These are phyloP conservation scores for Centropus bengalensis DNA, from an alignment of 2,113 vertebrate species.

Conservation along the genomic window DNA sequence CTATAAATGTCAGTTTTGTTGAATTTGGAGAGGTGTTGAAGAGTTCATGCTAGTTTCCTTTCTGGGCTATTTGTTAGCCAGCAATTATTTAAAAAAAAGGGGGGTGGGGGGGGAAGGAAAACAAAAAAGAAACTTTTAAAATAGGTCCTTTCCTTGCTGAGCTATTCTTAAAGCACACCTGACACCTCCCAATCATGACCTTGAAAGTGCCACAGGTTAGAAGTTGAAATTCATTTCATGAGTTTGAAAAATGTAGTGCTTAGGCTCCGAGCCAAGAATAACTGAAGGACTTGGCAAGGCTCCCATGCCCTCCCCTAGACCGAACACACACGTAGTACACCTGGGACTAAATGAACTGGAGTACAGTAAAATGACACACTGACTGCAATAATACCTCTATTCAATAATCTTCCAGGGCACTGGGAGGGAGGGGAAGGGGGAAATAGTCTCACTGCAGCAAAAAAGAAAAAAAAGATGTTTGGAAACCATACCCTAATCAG, in stretches of 20 bases:
- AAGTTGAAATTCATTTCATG: constrained; percentile 70
- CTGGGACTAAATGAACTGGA: constrained; percentile 68
- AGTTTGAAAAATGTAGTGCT: constrained; percentile 72
- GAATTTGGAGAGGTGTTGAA: constrained; percentile 84
- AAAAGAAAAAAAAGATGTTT: background rate
- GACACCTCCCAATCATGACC: constrained; percentile 70
- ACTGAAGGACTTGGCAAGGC: constrained; percentile 62
- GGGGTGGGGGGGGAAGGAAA: too few species aligned
- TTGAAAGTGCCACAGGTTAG: constrained; percentile 69
- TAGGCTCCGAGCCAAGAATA: constrained; percentile 63
- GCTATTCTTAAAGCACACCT: constrained; percentile 66
- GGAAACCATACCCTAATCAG: background rate
- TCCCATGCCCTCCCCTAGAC: constrained; percentile 41
- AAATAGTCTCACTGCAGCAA: background rate
- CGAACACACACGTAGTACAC: constrained; percentile 69
- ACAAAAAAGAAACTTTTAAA: constrained; percentile 47
- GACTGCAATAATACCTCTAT: constrained; percentile 64
- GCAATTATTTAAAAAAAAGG: constrained; percentile 52
- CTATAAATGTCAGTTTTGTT: constrained; percentile 86
- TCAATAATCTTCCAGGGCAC: constrained; percentile 39
- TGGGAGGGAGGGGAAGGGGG: background rate
- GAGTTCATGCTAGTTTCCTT: constrained; percentile 80
- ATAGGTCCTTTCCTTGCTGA: constrained; percentile 41
- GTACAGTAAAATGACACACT: constrained; percentile 66
- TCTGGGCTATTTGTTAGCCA: constrained; percentile 75